Evolutionary conservation across 2,113 vertebrate genomes (phyloP), one percentile per base, ranked within the genome.

Genomic region (Sylvietta virens): DNA sequence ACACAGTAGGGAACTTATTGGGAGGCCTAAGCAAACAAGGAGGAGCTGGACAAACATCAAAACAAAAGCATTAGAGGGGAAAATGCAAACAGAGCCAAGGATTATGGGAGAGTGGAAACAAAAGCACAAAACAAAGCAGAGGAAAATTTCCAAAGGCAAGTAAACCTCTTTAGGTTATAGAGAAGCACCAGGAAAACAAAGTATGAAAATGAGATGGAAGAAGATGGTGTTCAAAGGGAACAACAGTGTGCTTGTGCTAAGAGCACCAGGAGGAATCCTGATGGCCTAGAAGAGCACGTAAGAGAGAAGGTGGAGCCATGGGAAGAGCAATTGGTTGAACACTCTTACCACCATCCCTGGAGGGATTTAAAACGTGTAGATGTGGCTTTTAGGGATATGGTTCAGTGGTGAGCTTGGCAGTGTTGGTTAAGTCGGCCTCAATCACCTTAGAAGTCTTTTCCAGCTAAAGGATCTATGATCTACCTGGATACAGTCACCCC

Each of bases 31-130:
- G 80, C 86, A 95, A 97, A 96, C 92, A 97, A 86, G 88, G 60
- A 93, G 83, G 77, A 88, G 94, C 91, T 94, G 95, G 94, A 93
- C 96, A 97, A 97, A 95, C 92, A 97, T 81, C 91, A 90, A 93
- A 97, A 97, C 95, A 97, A 96, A 54, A 92, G 89, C 60, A 81
- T 84, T 74, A 93, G 56, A 86, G 47, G 51, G 51, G 72, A 70
- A 93, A 94, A 93, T n/a, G 80, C 77, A 94, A 97, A 93, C 76
- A 93, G 60, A 94, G 91, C 44, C 76, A 71, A 66, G 92, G 91
- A 92, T 81, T 44, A 69, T 93, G 92, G 94, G 86, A 94, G 40
- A 74, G 69, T 74, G 65, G 86, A 86, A 96, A 92, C 48, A 93
- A 97, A 96, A 94, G 77, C 60, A 70, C 44, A 70, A 81, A 80